These are phyloP conservation scores for Tiliacea aurago DNA, from an alignment of 2,888 invertebrate genomes.

Conservation along the genomic window DNA sequence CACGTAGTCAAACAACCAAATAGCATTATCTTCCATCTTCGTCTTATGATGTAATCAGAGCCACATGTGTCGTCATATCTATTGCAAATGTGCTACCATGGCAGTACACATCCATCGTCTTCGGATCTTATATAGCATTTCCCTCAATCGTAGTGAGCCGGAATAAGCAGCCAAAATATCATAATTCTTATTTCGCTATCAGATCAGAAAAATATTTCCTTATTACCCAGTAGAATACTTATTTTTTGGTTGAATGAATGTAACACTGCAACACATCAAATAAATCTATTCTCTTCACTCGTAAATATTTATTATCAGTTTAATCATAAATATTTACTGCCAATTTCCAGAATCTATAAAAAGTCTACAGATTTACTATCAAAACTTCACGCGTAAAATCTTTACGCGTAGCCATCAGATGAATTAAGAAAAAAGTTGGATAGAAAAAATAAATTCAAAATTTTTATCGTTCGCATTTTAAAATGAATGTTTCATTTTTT, in stretches of 20 bases:
- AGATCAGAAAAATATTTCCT: constrained; percentile 25
- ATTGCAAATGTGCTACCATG: constrained; percentile 48
- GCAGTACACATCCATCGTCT: constrained; percentile 33
- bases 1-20: constrained; percentile 12
- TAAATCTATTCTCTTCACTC: constrained; percentile 46
- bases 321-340: constrained; percentile 60
- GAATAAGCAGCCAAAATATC: constrained; percentile 31
- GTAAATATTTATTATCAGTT: constrained; percentile 52
- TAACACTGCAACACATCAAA: constrained; percentile 34
- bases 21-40: constrained; percentile 21
- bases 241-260: too few relatives aligned
- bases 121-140: constrained; percentile 48
- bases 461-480: constrained; percentile 16
- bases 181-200: constrained; percentile 29
- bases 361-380: constrained; percentile 47
- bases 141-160: constrained; percentile 29
- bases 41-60: constrained; percentile 30
- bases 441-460: not conserved
- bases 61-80: constrained; percentile 23
- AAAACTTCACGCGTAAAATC: constrained; percentile 57
- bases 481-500: constrained; percentile 32
- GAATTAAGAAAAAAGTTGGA: constrained; percentile 50
- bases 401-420: constrained; percentile 36
- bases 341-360: constrained; percentile 54
- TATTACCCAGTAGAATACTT: not conserved